Base-by-base conservation (phyloP, 2,888 invertebrate genomes). In the Nemotelus pantherinus region DNA sequence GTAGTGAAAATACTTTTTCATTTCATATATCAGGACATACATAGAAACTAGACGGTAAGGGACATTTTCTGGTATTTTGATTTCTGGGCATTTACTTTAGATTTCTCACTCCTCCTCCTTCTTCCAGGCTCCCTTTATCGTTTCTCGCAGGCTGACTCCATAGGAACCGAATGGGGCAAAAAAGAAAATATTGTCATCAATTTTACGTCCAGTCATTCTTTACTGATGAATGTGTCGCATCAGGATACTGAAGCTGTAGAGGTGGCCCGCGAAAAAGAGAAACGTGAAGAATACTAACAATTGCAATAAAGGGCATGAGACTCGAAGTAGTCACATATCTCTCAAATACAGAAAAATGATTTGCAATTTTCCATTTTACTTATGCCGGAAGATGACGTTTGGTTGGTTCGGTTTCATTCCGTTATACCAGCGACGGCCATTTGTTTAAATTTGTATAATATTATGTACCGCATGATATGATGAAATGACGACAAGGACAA, bases 301-400 rank as follows among this genome's bases (percentile, higher is more conserved):
- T 57, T 57, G 6, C 57, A 3, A 9, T 3, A 57, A 57, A 25
- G 2, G 53, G 68, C 77, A 77, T 79, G 70, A 43, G 57, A 57
- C 25, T 57, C 57, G 10, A 41, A 5, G 43, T 41, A 41, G 25
- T 25, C 25, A 25, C 25, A 25, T 78, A 25, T 76, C 80, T 78
- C 76, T 80, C 80, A 81, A 81, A 81, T 81, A 80, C 81, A 80
- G 81, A 81, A 80, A 81, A 80, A 81, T 80, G 79, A 80, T 81
- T 80, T 77, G 75, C 68, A 80, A 80, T 79, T 76, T 76, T 76
- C 65, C 57, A 65, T 65, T 65, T 76, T 76, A 53, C 65, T 65
- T 76, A 65, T 76, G 50, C 50, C 43, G 74, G 25, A 74, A 74
- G 74, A 74, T 76, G 65, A 76, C 55, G 76, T 76, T 76, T 65